Conservation (phyloP, 2,113 vertebrate species). For the Ranitomeya variabilis region DNA sequence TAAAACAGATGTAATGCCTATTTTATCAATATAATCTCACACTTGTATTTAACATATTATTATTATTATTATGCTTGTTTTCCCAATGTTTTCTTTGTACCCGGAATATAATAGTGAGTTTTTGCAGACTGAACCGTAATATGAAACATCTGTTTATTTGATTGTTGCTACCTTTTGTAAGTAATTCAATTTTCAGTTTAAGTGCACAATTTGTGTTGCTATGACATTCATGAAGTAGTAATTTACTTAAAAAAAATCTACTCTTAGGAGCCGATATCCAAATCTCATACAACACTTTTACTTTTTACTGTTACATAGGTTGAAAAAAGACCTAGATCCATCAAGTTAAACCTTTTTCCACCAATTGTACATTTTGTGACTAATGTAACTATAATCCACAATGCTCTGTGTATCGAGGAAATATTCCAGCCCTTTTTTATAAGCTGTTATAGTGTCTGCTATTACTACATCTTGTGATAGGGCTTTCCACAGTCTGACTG, state of each 20-base stretch:
- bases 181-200: slow-evolving; percentile 24
- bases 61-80: neutral
- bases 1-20: neutral
- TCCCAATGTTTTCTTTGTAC: no score
- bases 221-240: neutral
- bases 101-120: neutral
- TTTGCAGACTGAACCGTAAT: slow-evolving; percentile 8
- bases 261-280: neutral
- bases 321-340: no score
- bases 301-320: neutral
- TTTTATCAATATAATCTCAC: neutral
- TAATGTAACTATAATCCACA: no score
- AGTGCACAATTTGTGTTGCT: neutral
- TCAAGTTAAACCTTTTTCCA: no score
- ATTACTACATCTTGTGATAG: no score
- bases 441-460: no score
- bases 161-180: slow-evolving; percentile 17
- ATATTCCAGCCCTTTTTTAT: no score
- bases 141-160: slow-evolving; percentile 18
- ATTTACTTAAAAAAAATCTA: neutral
- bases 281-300: neutral
- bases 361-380: no score
- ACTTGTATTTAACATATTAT: neutral
- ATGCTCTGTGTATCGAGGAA: no score
- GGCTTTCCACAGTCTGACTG: no score